Evolutionary conservation across 2,113 vertebrate genomes (phyloP), one percentile per base, ranked within the genome.

Genomic region (Tringa solitaria): DNA sequence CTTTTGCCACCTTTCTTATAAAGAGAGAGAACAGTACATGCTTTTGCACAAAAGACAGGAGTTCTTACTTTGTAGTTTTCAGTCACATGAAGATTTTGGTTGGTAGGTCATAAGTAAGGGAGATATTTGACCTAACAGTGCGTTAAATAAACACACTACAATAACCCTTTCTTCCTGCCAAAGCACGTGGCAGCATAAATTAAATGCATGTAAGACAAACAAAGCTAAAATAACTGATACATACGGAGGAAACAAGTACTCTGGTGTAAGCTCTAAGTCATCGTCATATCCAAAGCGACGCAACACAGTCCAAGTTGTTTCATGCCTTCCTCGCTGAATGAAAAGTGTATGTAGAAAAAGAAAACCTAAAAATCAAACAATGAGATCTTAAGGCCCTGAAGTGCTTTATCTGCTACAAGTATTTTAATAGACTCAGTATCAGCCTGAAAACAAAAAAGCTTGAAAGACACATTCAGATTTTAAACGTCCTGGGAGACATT

Each of bases 281-380:
- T 99, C 99, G 0, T 99, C 99, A 5, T 99, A 99, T 76, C 99
- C 99, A 74, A 99, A 99, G 93, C 99, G 98, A 63, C 99, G 98
- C 85, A 99, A 92, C 69, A 99, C 99, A 4, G 99, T 99, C 99
- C 99, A 99, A 10, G 99, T 99, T 45, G 99, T 99, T 97, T 99
- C 99, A 2, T 99, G 99, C 93, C 99, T 98, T 64, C 99, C 99
- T 95, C 99, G 98, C 98, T 99, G 99, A 84, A 99, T 99, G 97
- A 99, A 99, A 82, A 99, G 99, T 11, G 99, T 99, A 97, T 99
- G 99, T 57, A 99, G 98, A 97, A 99, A 99, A 97, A 99, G 98
- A 97, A 99, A 99, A 78, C 99, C 99, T 99, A 97, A 87, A 96
- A 95, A 92, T 83, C 95, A 95, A 97, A 77, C 12, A 4, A 88